Evolutionary conservation across 2,113 vertebrate species (phyloP).

Genomic region (Hemicordylus capensis): DNA sequence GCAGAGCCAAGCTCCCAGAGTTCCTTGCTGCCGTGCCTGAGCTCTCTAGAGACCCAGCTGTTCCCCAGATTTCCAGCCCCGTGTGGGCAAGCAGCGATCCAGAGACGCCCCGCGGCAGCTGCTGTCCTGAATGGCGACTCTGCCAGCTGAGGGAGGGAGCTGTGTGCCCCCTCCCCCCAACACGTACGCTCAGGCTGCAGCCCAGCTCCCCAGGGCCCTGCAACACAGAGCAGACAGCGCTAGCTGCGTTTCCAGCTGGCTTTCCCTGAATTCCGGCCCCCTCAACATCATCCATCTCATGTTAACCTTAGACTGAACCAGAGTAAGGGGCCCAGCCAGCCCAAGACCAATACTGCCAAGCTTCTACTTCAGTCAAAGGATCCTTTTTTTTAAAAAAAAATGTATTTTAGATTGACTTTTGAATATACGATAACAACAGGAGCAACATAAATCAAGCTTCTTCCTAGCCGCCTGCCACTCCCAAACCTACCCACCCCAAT

Average conservation of each 20-base stretch:
- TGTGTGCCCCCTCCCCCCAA: background rate
- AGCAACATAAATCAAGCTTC: background rate
- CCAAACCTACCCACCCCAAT: too few species aligned
- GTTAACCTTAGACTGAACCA: background rate
- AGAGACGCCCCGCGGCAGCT: constrained; percentile 1
- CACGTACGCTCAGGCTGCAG: background rate
- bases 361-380: background rate
- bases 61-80: background rate
- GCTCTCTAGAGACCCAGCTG: background rate
- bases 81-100: background rate
- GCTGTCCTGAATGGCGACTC: constrained; percentile 12
- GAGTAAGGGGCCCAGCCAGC: background rate
- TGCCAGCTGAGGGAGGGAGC: background rate
- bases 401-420: background rate
- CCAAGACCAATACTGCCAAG: background rate
- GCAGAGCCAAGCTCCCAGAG: background rate
- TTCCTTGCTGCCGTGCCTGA: background rate
- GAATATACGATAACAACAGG: background rate
- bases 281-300: background rate
- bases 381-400: background rate
- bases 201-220: background rate
- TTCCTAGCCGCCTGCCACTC: background rate
- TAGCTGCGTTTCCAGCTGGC: background rate
- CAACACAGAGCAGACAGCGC: background rate
- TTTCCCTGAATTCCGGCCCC: background rate